Evolutionary conservation across 2,113 vertebrate genomes (phyloP), one percentile per base, ranked within the genome.

Genomic region (Mandrillus leucophaeus): DNA sequence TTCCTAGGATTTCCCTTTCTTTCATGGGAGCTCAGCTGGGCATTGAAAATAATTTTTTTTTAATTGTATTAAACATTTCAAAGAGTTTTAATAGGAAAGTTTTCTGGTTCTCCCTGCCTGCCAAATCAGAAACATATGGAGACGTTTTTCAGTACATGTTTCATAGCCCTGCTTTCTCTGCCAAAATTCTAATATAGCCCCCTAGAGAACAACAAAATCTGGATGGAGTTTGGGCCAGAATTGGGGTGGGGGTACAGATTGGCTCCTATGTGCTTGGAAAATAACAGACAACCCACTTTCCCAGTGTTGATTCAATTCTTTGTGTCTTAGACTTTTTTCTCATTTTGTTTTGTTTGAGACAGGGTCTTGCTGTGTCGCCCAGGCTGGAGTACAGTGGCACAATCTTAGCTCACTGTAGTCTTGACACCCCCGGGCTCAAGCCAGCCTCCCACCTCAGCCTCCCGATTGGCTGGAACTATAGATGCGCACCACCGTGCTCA

Each of bases 51-150:
- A 85, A 43, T 40, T 23, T 59, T 16, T 76, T 81, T 18, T n/a
- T 3, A 30, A 88, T 88, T 76, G 75, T n/a, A 95, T 93, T 35
- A 76, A 64, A 81, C 48, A 68, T 93, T 93, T 75, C 73, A 86
- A 81, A 76, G 73, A 66, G 38, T 93, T 82, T 93, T 86, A 76
- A 85, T 75, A n/a, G 94, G 57, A 43, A 72, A 40, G 76, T 61
- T 91, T 82, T 82, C 66, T 90, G 43, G 57, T 87, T 87, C 45
- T 45, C 73, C 8, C 27, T 68, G 64, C 27, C 72, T 95, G 76
- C 68, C 81, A 91, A 91, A 72, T 93, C 94, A 88, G 87, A 93
- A 93, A 90, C 91, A 93, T 32, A 78, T 91, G 94, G 75, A 70
- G 14, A 48, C n/a, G n/a, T 82, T 93, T 87, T 81, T 70, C 75